These are phyloP conservation scores for Labrus mixtus DNA, from an alignment of 2,113 vertebrate species.

Conservation along the genomic window DNA sequence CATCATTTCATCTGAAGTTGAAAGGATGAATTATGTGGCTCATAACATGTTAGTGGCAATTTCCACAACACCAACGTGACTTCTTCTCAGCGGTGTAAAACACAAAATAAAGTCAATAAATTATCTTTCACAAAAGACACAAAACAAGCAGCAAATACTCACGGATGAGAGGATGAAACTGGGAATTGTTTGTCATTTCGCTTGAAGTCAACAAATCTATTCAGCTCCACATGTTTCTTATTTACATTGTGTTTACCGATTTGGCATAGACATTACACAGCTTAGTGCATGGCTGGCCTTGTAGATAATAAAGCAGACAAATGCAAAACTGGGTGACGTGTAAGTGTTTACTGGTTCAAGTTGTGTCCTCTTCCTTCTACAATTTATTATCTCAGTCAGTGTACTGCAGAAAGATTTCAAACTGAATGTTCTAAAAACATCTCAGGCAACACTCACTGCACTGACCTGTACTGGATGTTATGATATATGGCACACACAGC, in stretches of 20 bases:
- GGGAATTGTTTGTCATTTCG: background rate
- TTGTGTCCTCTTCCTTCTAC: background rate
- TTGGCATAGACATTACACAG: background rate
- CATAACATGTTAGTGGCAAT: background rate
- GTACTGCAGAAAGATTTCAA: conserved; percentile 12
- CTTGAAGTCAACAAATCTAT: background rate
- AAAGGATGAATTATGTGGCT: background rate
- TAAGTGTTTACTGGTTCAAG: background rate
- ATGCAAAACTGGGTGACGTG: background rate
- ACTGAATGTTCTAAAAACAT: conserved; percentile 16
- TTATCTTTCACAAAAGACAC: background rate
- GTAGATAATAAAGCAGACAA: conserved; percentile 9
- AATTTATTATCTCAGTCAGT: conserved; percentile 16
- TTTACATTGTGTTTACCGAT: background rate
- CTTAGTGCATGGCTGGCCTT: conserved; percentile 3
- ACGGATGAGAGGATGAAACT: background rate
- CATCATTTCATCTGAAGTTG: background rate
- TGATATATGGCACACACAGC: conserved; percentile 24
- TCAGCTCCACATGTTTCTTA: background rate
- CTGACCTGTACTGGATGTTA: conserved; percentile 29
- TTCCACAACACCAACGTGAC: background rate
- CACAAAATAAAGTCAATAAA: no score
- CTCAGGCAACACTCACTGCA: conserved; percentile 21
- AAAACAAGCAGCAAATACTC: background rate
- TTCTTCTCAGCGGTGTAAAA: background rate